Percentiles rank a stretch among this genome's conserved stretches.
These are phyloP conservation scores for Gymnodraco acuticeps DNA, from an alignment of 2,797 vertebrate genomes.

Conservation along the genomic window DNA sequence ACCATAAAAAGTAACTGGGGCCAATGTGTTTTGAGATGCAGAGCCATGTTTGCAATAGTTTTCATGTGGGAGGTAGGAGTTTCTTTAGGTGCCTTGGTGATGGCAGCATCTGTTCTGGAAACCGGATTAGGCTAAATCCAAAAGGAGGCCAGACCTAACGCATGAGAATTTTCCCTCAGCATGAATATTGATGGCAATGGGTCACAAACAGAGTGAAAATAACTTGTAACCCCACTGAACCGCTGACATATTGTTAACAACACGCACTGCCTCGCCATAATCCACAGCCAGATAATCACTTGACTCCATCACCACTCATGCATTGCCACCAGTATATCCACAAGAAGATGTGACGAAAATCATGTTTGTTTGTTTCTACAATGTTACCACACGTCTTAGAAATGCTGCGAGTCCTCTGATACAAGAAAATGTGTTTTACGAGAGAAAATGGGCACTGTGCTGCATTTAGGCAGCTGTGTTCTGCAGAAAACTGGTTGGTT, in stretches of 20 bases:
- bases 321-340: constrained; percentile 26
- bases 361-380: constrained; percentile 30
- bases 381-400: constrained; percentile 14
- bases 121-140: constrained; percentile 62
- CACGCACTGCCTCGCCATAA: constrained; percentile 31
- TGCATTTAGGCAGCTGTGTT: constrained; percentile 58
- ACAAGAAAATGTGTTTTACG: constrained; percentile 27
- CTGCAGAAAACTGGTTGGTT: constrained; percentile 53
- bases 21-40: constrained; percentile 50
- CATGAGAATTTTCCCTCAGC: constrained; percentile 51
- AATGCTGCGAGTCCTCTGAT: constrained; percentile 32
- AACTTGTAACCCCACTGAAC: constrained; percentile 67
- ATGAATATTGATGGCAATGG: constrained; percentile 73
- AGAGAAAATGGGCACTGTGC: constrained; percentile 45
- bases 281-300: constrained; percentile 57
- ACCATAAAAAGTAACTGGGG: constrained; percentile 49
- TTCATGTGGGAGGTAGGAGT: constrained; percentile 37
- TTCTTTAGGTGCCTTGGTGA: constrained; percentile 33
- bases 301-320: constrained; percentile 49
- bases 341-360: constrained; percentile 34
- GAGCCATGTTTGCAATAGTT: constrained; percentile 47
- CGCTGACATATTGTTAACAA: constrained; percentile 57
- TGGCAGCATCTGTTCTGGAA: constrained; percentile 61
- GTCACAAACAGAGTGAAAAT: constrained; percentile 68
- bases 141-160: constrained; percentile 59